Conservation (phyloP, 2,888 invertebrate species). For the Helobdella robusta region DNA sequence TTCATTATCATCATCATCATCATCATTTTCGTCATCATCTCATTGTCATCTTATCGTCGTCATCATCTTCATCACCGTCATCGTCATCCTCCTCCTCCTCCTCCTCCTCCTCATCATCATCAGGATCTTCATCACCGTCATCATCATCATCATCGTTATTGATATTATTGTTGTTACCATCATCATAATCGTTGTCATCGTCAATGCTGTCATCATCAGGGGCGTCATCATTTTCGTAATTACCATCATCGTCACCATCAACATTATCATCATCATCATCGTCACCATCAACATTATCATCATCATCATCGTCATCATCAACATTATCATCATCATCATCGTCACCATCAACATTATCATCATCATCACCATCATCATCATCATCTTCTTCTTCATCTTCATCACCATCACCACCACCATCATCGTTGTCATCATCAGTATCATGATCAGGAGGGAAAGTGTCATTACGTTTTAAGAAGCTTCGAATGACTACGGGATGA, state of each 20-base stretch:
- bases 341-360: constrained; percentile 10
- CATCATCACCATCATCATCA: constrained; percentile 13
- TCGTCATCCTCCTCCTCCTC: too few species aligned
- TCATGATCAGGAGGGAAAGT: too few species aligned
- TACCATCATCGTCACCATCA: not conserved
- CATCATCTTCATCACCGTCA: not conserved
- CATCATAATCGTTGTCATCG: not conserved
- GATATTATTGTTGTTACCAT: not conserved
- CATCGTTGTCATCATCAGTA: not conserved
- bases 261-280: not conserved
- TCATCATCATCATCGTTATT: constrained; percentile 4
- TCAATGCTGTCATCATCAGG: not conserved
- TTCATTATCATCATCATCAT: too few species aligned
- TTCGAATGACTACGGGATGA: too few species aligned
- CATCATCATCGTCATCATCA: constrained; percentile 16
- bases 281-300: not conserved
- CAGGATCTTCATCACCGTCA: not conserved
- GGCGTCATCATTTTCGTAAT: not conserved
- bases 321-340: constrained; percentile 14
- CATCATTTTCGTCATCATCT: too few species aligned
- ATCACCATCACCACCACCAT: too few species aligned
- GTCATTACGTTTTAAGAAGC: too few species aligned
- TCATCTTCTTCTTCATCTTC: not conserved
- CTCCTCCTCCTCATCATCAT: not conserved
- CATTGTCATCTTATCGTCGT: too few species aligned